Evolutionary conservation across 2,888 invertebrate species (phyloP).

Genomic region (Amphipoea oculea): DNA sequence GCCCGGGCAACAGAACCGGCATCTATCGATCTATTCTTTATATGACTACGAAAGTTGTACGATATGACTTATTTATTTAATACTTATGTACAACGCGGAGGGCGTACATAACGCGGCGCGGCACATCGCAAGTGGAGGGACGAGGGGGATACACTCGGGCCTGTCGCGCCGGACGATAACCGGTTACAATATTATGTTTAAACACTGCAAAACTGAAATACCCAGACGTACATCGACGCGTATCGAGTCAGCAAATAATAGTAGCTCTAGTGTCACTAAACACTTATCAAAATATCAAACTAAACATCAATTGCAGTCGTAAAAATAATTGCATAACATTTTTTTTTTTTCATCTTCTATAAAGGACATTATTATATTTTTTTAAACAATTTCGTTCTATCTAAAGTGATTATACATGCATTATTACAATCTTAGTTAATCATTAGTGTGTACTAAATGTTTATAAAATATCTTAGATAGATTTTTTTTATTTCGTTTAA

Average conservation of each 20-base stretch:
- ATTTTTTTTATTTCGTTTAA: constrained; percentile 77
- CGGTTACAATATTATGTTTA: constrained; percentile 57
- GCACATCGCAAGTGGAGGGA: background rate
- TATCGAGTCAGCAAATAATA: constrained; percentile 72
- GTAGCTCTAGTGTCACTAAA: constrained; percentile 71
- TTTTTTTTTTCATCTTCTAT: constrained; percentile 68
- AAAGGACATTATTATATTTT: constrained; percentile 72
- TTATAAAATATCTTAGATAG: constrained; percentile 82
- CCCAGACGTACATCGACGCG: constrained; percentile 62
- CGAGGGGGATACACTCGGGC: constrained; percentile 42
- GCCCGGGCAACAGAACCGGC: constrained; percentile 38
- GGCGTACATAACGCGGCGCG: constrained; percentile 50
- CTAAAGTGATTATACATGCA: constrained; percentile 85
- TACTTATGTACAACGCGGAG: constrained; percentile 71
- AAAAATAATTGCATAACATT: constrained; percentile 68
- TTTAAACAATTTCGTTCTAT: constrained; percentile 82
- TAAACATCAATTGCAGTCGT: constrained; percentile 76
- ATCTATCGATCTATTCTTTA: constrained; percentile 65
- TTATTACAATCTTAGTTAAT: constrained; percentile 79
- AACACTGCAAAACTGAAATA: constrained; percentile 65
- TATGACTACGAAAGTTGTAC: constrained; percentile 80
- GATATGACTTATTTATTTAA: constrained; percentile 77
- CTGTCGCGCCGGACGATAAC: constrained; percentile 59
- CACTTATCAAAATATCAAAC: constrained; percentile 75
- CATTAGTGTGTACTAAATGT: constrained; percentile 84